Evolutionary conservation across 2,797 vertebrate genomes (phyloP), one percentile per base, ranked within the genome.

Genomic region (Babyrousa celebensis): DNA sequence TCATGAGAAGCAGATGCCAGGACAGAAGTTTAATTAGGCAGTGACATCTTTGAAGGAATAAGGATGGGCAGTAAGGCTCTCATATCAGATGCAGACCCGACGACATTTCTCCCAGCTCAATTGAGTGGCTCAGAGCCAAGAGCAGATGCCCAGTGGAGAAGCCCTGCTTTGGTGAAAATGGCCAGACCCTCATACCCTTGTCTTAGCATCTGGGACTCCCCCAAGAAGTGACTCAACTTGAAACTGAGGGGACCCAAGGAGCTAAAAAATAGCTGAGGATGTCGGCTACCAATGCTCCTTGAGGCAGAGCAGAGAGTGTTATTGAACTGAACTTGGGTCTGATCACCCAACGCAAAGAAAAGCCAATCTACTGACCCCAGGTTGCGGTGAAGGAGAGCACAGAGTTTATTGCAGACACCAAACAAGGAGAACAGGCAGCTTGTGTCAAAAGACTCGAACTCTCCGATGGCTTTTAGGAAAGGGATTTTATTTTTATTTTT

Each of bases 81-180:
- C 32, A 32, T 48, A n/a, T 63, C 40, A 27, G 48, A 27, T 0
- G 20, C 21, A 65, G 32, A 48, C 3, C 10, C 9, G 40, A 23
- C 0, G 4, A 15, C 20, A 27, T 29, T 17, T 16, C 14, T 6
- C 14, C 15, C 16, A 12, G 40, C n/a, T 63, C n/a, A 5, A 8
- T 18, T 1, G 14, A 18, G 25, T 10, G 82, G 40, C 10, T 10
- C 0, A 0, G 20, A 65, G 43, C 65, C 27, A 25, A 67, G 80
- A 7, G 12, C 0, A 1, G 56, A 10, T 21, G 12, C 25, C 68
- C 1, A 0, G 8, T 6, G 54, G 27, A 43, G 36, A 10, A 18
- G 21, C 11, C 36, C 6, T 8, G 5, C 11, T 17, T 20, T 21
- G 75, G 63, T 3, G 5, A 21, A 58, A 71, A 40, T 4, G 29